Base-by-base conservation (phyloP, 2,797 vertebrate species). In the Orientallactaga sibirica region DNA sequence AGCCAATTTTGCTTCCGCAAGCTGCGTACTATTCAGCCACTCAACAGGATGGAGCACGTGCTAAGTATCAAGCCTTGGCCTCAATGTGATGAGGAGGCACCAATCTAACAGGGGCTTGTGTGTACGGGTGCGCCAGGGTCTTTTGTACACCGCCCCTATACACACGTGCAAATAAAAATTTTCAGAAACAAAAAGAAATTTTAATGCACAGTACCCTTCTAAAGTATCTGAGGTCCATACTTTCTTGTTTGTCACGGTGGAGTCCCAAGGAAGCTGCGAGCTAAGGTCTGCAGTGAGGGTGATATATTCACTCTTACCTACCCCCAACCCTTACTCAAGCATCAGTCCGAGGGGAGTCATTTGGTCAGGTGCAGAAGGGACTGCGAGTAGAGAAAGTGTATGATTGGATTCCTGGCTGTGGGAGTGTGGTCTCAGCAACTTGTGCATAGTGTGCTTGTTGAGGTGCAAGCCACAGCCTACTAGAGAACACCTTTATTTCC, bases 171-270 rank as follows among this genome's bases (percentile, higher is more conserved):
- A 58, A 58, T 58, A 58, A 58, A 58, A 58, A 58, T 58, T 58
- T 58, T 58, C 4, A 48, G 10, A 48, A 48, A 9, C 48, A 48
- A 48, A 48, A 48, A 48, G 55, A 93, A 67, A 79, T 74, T 82
- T 78, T 61, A 55, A n/a, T 11, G 15, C 29, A 41, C 52, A 52
- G 58, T 64, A 16, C 33, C 73, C 48, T 62, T 82, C 75, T 41
- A 5, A 10, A 22, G 9, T 27, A 79, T n/a, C 61, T 70, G 10
- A 22, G 58, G 18, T 27, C n/a, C 66, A 83, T 88, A 71, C 74
- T 84, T 93, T 95, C 80, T 80, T 27, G 14, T 83, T 90, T 71
- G 61, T 62, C 88, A 80, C 66, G 79, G 37, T 91, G 58, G 77
- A 83, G 43, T 3, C 7, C 18, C 22, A 15, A 33, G n/a, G 55